phyloP scores from a whole-genome alignment of 2,113 vertebrate species.

The Dendropsophus ebraccatus region DNA sequence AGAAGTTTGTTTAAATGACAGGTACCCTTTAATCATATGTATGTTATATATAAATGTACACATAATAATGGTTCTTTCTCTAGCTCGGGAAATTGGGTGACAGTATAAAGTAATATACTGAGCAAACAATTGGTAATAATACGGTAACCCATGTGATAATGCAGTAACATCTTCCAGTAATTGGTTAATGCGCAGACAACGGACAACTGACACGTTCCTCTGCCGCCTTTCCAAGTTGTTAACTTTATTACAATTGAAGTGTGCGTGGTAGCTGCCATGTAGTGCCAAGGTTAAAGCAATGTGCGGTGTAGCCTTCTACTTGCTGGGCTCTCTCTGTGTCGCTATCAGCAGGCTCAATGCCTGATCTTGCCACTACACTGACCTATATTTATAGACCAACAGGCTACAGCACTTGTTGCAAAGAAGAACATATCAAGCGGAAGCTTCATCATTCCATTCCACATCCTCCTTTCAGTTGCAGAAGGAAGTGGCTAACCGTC shows the following conservation, averaged over 20 bases:
- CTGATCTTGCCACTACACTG: not conserved
- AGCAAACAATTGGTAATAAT: slow-evolving; percentile 10
- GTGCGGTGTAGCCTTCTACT: not conserved
- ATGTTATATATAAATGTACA: not conserved
- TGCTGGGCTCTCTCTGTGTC: not conserved
- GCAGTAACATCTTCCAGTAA: not conserved
- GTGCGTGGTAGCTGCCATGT: not conserved
- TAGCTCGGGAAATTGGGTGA: not conserved
- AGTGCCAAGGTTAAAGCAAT: not conserved
- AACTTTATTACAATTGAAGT: not conserved
- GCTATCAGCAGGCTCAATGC: not conserved
- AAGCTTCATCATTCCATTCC: slow-evolving; percentile 32
- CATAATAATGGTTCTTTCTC: not conserved
- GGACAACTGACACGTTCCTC: not conserved
- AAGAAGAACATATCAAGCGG: slow-evolving; percentile 6
- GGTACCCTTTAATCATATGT: no score
- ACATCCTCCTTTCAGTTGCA: slow-evolving; percentile 51
- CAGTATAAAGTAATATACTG: not conserved
- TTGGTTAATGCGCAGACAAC: not conserved
- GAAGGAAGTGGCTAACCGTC: slow-evolving; percentile 50
- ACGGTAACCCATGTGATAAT: not conserved
- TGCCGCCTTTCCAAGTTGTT: not conserved
- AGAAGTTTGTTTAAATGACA: no score
- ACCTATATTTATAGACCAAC: slow-evolving; percentile 32
- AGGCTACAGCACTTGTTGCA: slow-evolving; percentile 12